Conservation (phyloP, 2,113 vertebrate species). For the Peromyscus polionotus region DNA sequence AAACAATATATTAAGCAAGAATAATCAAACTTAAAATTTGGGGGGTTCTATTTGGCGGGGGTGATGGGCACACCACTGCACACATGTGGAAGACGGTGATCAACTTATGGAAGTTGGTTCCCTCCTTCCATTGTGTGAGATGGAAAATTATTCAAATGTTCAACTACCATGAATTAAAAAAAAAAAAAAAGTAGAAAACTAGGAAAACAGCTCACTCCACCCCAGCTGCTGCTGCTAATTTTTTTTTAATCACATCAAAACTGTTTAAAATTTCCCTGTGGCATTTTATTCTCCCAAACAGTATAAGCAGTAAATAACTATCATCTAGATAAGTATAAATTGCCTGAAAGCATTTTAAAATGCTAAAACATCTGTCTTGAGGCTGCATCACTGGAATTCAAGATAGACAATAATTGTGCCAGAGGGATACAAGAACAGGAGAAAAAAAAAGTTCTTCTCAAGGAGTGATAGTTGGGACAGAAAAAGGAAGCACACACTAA, state of each 20-base stretch:
- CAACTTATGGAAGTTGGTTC: background rate
- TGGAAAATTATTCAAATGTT: slow-evolving; percentile 24
- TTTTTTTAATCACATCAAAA: background rate
- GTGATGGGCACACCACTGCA: background rate
- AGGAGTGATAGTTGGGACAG: background rate
- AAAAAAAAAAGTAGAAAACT: slow-evolving; percentile 13
- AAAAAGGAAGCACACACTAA: slow-evolving; percentile 15
- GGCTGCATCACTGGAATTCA: slow-evolving; percentile 43
- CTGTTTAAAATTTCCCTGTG: slow-evolving; percentile 60
- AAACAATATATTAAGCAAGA: background rate
- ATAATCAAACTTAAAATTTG: background rate
- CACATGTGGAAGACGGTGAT: background rate
- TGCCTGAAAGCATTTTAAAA: slow-evolving; percentile 65
- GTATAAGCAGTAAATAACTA: slow-evolving; percentile 51
- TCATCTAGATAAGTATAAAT: slow-evolving; percentile 58
- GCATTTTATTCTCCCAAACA: slow-evolving; percentile 61
- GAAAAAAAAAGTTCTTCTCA: background rate
- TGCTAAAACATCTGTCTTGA: slow-evolving; percentile 64
- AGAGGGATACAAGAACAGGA: slow-evolving; percentile 29
- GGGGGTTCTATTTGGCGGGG: background rate
- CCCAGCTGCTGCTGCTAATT: background rate
- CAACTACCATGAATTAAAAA: slow-evolving; percentile 48
- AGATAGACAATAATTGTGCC: slow-evolving; percentile 13
- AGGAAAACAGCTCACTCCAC: slow-evolving; percentile 20
- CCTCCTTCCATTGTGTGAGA: background rate